Percentiles rank a stretch among this genome's conserved stretches.
These are phyloP conservation scores for Polypedilum vanderplanki DNA, from an alignment of 1,140 invertebrate species.

Conservation along the genomic window DNA sequence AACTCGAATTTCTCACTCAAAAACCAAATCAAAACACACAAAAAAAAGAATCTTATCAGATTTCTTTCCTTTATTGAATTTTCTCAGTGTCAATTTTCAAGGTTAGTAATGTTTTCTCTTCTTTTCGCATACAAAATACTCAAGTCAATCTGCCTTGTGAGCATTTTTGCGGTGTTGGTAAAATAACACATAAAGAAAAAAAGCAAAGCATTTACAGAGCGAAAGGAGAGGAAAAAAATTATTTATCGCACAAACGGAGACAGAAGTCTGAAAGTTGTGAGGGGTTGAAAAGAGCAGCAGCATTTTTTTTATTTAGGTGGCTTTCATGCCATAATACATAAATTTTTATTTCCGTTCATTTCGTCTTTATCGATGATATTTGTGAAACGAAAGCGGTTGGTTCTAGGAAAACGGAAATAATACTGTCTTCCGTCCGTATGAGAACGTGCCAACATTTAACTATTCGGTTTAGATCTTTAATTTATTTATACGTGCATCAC, in stretches of 20 bases:
- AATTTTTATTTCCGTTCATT: conserved; percentile 24
- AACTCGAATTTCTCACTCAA: no score
- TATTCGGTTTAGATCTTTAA: no score
- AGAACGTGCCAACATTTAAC: no score
- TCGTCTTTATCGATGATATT: conserved; percentile 1
- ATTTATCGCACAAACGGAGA: conserved; percentile 23
- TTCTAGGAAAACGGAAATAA: neutral
- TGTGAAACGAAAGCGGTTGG: neutral
- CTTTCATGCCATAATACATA: conserved; percentile 18
- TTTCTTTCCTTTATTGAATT: no score
- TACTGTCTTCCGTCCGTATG: neutral
- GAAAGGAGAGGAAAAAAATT: conserved; percentile 11
- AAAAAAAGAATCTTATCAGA: no score
- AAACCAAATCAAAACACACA: no score
- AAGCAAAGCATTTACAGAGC: neutral
- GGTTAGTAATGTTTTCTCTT: no score
- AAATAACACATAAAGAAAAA: neutral
- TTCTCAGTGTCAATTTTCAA: neutral
- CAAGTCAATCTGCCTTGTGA: neutral
- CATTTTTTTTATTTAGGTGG: neutral
- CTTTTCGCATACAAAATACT: no score
- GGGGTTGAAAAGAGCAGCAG: neutral
- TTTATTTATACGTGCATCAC: no score
- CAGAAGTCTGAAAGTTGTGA: neutral
- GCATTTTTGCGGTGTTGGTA: neutral